Evolutionary conservation across 2,113 vertebrate species (phyloP).

Genomic region (Butorides virescens): DNA sequence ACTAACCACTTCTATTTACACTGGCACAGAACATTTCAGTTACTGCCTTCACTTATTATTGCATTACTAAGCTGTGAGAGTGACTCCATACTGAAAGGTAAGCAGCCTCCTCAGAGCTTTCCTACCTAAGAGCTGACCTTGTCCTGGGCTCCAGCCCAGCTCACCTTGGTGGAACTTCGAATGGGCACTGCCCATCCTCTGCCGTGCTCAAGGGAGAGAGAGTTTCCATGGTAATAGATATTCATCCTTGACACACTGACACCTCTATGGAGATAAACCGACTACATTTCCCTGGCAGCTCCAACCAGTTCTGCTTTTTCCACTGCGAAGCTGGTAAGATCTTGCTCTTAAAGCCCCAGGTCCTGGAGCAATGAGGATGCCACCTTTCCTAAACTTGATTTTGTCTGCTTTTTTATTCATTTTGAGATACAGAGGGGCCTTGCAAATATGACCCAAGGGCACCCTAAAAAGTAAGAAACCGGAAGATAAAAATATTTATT

Average conservation of each 20-base stretch:
- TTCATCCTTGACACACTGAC: neutral
- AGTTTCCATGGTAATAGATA: neutral
- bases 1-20: neutral
- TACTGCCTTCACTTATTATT: neutral
- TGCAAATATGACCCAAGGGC: neutral
- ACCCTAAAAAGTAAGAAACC: neutral
- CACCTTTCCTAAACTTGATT: neutral
- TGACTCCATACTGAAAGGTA: neutral
- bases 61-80: neutral
- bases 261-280: neutral
- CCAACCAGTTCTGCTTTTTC: neutral
- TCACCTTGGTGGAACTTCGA: neutral
- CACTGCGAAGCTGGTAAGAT: neutral
- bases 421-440: neutral
- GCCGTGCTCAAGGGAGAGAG: neutral
- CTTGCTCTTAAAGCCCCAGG: neutral
- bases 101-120: neutral
- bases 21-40: neutral
- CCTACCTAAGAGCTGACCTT: accelerated
- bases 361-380: neutral
- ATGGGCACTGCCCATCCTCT: neutral
- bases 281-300: neutral
- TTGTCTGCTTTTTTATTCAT: neutral
- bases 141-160: neutral
- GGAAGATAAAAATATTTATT: neutral